These are phyloP conservation scores for Strigamia crassipes DNA, from an alignment of 2,888 invertebrate genomes.

Conservation along the genomic window DNA sequence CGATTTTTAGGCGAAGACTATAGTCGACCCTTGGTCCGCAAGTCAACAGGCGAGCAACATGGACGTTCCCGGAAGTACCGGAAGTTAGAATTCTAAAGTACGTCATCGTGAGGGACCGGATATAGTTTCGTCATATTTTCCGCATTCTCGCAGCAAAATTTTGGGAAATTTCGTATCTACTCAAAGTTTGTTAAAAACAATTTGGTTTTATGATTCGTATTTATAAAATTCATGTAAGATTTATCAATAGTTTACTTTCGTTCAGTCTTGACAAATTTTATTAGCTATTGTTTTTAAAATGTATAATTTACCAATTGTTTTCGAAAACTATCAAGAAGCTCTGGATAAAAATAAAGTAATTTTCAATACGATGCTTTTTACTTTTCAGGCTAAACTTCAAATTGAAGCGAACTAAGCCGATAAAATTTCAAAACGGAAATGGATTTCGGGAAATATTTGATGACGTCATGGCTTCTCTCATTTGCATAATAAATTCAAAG, in stretches of 20 bases:
- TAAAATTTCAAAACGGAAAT: conserved; percentile 16
- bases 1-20: not conserved
- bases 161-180: conserved; percentile 2
- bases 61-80: not conserved
- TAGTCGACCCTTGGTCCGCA: not conserved
- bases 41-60: not conserved
- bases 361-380: not conserved
- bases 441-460: not conserved
- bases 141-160: conserved; percentile 24
- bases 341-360: not conserved
- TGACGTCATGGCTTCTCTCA: conserved; percentile 45
- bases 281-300: not conserved
- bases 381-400: not conserved
- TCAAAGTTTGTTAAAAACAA: conserved; percentile 1
- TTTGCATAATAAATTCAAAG: conserved; percentile 49
- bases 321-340: not conserved
- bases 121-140: not conserved
- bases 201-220: not conserved
- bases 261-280: not conserved
- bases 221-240: not conserved
- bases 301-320: not conserved
- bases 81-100: not conserved
- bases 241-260: not conserved
- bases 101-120: not conserved
- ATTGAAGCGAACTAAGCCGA: not conserved